Percentiles rank a stretch among this genome's conserved stretches.
phyloP scores from a whole-genome alignment of 2,888 invertebrate species.

The Yponomeuta plumbellus region DNA sequence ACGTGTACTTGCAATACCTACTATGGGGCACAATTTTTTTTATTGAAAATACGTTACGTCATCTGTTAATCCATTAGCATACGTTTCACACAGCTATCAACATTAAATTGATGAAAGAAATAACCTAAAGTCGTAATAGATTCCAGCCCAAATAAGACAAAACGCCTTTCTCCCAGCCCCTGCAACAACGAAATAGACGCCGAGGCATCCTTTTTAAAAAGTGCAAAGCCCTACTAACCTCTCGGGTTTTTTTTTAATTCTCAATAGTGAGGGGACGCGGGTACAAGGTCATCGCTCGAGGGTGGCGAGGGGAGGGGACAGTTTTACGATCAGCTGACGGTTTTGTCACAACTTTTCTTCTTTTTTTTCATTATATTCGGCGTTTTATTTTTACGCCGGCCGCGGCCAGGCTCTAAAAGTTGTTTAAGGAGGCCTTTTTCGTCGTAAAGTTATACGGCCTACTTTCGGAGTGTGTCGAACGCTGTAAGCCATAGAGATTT shows the following conservation, averaged over 20 bases:
- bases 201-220: conserved; percentile 50
- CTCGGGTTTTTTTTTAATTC: conserved; percentile 64
- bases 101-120: too few species aligned
- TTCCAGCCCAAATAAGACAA: too few species aligned
- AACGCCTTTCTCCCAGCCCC: background rate
- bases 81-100: too few species aligned
- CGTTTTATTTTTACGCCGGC: conserved; percentile 21
- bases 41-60: too few species aligned
- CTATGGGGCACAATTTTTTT: too few species aligned
- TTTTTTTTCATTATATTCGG: conserved; percentile 15
- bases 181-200: conserved; percentile 1
- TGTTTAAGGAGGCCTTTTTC: background rate
- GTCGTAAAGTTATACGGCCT: background rate
- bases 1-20: too few species aligned
- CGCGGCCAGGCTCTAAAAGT: conserved; percentile 11
- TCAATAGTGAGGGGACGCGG: conserved; percentile 71
- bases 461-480: background rate
- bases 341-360: conserved; percentile 17
- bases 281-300: conserved; percentile 61
- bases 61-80: too few species aligned
- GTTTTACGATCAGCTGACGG: conserved; percentile 63
- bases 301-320: conserved; percentile 51
- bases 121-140: too few species aligned
- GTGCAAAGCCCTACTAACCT: conserved; percentile 73
- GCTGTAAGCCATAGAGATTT: background rate